A percentile compares a stretch with the other conserved stretches of the same genome.
Evolutionary conservation across 2,888 invertebrate genomes (phyloP).

Genomic region (Myathropa florea): DNA sequence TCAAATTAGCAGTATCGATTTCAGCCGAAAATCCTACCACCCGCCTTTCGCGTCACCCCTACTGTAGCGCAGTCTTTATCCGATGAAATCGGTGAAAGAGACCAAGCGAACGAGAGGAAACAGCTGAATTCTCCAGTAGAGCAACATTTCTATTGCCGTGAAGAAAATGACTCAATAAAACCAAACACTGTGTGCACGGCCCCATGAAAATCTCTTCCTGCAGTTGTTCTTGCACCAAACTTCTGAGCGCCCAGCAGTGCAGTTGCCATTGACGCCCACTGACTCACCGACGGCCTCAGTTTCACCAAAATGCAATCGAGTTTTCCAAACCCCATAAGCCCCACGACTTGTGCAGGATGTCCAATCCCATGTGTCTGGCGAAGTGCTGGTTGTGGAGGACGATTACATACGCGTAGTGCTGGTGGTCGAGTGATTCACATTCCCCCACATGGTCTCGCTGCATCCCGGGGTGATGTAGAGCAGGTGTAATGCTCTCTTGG

Average conservation of each 20-base stretch:
- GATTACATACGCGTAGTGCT: not conserved
- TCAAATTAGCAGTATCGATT: slow-evolving; percentile 67
- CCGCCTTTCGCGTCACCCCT: no score
- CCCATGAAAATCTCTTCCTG: slow-evolving; percentile 57
- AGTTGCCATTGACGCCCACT: not conserved
- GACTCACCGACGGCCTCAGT: not conserved
- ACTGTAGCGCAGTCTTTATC: not conserved
- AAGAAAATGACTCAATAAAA: slow-evolving; percentile 66
- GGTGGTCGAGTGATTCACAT: slow-evolving; percentile 42
- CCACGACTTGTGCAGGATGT: slow-evolving; percentile 57
- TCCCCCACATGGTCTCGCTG: slow-evolving; percentile 37
- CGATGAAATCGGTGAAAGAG: not conserved
- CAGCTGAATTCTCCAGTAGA: slow-evolving; percentile 5
- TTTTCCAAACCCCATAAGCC: slow-evolving; percentile 47
- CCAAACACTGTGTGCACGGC: slow-evolving; percentile 57
- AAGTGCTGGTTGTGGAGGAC: slow-evolving; percentile 6
- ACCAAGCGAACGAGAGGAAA: slow-evolving; percentile 2
- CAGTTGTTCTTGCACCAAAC: slow-evolving; percentile 2
- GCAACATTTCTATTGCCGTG: slow-evolving; percentile 63
- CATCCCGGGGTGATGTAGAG: slow-evolving; percentile 40
- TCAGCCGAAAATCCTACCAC: slow-evolving; percentile 44
- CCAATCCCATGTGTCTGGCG: slow-evolving; percentile 42
- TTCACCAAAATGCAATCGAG: slow-evolving; percentile 33
- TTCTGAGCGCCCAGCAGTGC: no score
- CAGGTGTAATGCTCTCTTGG: slow-evolving; percentile 64